These are phyloP conservation scores for Drosophila lacertosa DNA, from an alignment of 1,140 invertebrate genomes.

Conservation along the genomic window DNA sequence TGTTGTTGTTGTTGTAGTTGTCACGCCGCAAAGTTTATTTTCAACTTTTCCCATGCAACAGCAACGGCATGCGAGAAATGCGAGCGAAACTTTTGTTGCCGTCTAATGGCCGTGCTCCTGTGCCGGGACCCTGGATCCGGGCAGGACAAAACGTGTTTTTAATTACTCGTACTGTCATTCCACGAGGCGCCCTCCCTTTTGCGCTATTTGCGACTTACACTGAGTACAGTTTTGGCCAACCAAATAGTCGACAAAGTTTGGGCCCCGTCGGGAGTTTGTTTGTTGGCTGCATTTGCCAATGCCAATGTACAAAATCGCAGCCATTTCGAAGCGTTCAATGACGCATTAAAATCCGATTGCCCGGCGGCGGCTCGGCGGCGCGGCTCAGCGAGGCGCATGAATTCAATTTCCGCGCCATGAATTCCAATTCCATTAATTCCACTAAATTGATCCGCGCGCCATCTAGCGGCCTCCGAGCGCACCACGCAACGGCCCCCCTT, in stretches of 20 bases:
- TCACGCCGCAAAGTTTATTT: constrained; percentile 76
- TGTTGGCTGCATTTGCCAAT: constrained; percentile 35
- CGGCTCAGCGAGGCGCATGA: constrained; percentile 66
- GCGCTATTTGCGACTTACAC: constrained; percentile 46
- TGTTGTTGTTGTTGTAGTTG: constrained; percentile 29
- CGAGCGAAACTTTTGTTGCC: constrained; percentile 54
- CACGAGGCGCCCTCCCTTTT: constrained; percentile 6
- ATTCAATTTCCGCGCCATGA: constrained; percentile 83
- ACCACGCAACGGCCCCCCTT: constrained; percentile 40
- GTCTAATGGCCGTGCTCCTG: constrained; percentile 28
- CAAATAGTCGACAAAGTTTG: constrained; percentile 38
- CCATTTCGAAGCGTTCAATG: constrained; percentile 81
- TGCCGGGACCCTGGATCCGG: constrained; percentile 10
- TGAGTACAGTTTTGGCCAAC: constrained; percentile 23
- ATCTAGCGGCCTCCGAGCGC: constrained; percentile 79
- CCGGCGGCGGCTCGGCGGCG: constrained; percentile 25
- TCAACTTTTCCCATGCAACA: constrained; percentile 66
- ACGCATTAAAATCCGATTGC: constrained; percentile 80
- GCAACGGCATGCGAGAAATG: constrained; percentile 68
- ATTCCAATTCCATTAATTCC: constrained; percentile 84
- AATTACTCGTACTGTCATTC: constrained; percentile 68
- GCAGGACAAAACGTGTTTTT: constrained; percentile 79
- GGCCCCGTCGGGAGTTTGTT: neutral
- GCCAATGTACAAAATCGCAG: constrained; percentile 58
- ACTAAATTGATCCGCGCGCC: constrained; percentile 83